Evolutionary conservation across 2,113 vertebrate species (phyloP).

Genomic region (Tauraco erythrolophus): DNA sequence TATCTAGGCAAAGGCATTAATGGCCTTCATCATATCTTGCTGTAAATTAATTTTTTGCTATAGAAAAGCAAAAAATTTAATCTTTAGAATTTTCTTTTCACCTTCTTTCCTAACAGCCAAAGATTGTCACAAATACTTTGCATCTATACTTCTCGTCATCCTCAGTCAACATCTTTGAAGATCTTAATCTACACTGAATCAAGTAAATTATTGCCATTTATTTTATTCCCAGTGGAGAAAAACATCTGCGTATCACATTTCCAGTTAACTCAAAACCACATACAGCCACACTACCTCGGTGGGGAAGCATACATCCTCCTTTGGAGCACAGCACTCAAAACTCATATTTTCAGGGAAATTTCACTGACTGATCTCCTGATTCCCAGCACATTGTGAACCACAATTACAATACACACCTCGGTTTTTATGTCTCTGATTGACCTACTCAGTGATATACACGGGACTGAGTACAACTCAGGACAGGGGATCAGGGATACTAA

Average conservation of each 20-base stretch:
- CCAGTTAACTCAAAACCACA: slow-evolving; percentile 38
- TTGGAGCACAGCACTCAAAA: slow-evolving; percentile 10
- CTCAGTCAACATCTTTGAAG: slow-evolving; percentile 37
- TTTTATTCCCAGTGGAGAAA: not conserved
- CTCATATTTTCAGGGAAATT: not conserved
- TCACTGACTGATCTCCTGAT: not conserved
- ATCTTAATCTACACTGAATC: slow-evolving; percentile 34
- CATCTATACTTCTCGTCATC: not conserved
- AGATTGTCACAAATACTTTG: not conserved
- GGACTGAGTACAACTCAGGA: not conserved
- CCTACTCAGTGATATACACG: fast-evolving
- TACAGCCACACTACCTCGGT: not conserved
- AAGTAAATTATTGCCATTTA: not conserved
- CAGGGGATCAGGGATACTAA: not conserved
- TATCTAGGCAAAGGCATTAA: slow-evolving; percentile 13
- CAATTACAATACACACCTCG: not conserved
- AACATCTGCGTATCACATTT: slow-evolving; percentile 17
- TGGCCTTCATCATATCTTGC: not conserved
- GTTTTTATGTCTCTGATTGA: not conserved
- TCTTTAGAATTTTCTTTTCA: not conserved
- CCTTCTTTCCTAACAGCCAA: not conserved
- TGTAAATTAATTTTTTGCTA: not conserved
- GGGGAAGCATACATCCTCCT: not conserved
- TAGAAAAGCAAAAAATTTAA: not conserved
- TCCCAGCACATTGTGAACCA: not conserved